These are phyloP conservation scores for Gryllus longicercus DNA, from an alignment of 2,888 invertebrate species.

Conservation along the genomic window DNA sequence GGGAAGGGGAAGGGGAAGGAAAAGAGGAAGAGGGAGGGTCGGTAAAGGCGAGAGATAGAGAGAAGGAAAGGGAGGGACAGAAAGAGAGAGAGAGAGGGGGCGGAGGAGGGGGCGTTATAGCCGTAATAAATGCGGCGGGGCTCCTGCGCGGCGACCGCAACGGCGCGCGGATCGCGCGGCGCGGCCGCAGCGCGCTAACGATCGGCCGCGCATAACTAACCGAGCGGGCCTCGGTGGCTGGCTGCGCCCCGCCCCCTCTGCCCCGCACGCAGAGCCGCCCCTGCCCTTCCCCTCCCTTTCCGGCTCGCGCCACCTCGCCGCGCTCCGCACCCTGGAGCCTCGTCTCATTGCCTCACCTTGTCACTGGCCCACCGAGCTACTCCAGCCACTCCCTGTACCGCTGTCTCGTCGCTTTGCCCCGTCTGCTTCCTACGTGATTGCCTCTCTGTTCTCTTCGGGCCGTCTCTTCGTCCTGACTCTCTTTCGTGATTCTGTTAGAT, in stretches of 20 bases:
- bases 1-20: neutral
- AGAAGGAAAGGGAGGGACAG: neutral
- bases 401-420: too few relatives aligned
- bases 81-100: neutral
- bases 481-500: too few relatives aligned
- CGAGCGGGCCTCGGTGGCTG: neutral
- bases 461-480: too few relatives aligned
- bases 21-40: neutral
- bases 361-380: too few relatives aligned
- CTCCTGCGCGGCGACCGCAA: neutral
- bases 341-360: too few relatives aligned
- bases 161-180: neutral
- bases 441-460: too few relatives aligned
- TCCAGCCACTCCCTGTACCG: too few relatives aligned
- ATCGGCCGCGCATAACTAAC: slow-evolving; percentile 17
- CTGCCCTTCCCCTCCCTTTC: too few relatives aligned
- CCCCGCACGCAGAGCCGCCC: too few relatives aligned
- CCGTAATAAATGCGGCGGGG: neutral
- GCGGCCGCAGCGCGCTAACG: slow-evolving; percentile 17
- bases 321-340: too few relatives aligned
- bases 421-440: too few relatives aligned
- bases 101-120: neutral
- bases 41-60: neutral
- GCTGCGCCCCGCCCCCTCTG: neutral
- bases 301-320: too few relatives aligned